Conservation (phyloP, 2,113 vertebrate genomes). For the Gymnogyps californianus region DNA sequence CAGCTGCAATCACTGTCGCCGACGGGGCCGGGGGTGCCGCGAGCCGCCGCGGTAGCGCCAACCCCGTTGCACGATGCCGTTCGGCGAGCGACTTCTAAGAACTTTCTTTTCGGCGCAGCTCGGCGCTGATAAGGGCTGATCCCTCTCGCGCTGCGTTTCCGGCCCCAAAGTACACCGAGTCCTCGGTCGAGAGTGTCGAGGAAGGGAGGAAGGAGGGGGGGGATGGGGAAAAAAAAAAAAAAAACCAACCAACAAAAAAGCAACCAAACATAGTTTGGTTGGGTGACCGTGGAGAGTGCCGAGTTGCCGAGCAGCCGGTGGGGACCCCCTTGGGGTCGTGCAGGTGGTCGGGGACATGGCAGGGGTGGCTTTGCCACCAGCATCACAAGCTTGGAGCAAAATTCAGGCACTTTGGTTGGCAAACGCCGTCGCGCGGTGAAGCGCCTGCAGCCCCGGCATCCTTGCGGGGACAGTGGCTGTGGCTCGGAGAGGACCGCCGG, state of each 20-base stretch:
- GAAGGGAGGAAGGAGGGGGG: neutral
- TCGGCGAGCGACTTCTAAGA: constrained; percentile 26
- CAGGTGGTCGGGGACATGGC: fast-evolving
- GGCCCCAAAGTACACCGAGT: constrained; percentile 27
- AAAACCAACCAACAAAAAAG: too few relatives aligned
- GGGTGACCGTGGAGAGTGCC: neutral
- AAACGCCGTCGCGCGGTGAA: too few relatives aligned
- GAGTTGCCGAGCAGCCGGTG: fast-evolving
- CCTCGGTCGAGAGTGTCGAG: neutral
- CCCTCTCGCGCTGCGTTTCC: neutral
- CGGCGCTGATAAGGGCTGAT: constrained; percentile 12
- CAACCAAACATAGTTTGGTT: neutral
- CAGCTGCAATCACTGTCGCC: constrained; percentile 6
- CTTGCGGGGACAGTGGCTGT: neutral
- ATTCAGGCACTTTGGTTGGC: neutral
- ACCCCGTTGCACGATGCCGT: neutral
- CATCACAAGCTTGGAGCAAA: fast-evolving
- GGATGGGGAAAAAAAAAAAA: neutral
- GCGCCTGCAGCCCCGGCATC: neutral
- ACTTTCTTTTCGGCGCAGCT: neutral
- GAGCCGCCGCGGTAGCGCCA: neutral
- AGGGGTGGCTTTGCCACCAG: neutral
- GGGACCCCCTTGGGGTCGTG: neutral
- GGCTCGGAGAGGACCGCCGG: fast-evolving
- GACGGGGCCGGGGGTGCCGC: neutral